Evolutionary conservation across 2,113 vertebrate species (phyloP).

Genomic region (Sapajus apella): DNA sequence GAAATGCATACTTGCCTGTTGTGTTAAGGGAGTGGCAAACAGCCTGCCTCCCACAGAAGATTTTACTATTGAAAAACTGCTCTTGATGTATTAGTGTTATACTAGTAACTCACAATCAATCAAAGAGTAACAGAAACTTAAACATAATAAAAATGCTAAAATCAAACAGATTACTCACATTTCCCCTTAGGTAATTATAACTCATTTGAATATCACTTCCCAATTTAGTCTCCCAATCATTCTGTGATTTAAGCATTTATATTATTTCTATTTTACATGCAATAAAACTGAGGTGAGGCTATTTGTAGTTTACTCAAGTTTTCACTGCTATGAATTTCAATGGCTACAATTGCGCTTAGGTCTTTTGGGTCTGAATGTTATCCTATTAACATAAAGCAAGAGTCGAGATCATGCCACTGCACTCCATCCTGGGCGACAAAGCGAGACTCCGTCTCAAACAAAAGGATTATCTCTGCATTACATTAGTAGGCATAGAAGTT

Average conservation of each 20-base stretch:
- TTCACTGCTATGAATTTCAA: not conserved
- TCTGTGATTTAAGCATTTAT: not conserved
- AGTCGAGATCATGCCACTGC: too few species aligned
- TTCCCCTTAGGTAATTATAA: not conserved
- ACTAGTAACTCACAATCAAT: not conserved
- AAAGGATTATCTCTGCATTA: not conserved
- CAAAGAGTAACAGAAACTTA: not conserved
- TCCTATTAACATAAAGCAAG: not conserved
- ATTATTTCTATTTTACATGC: not conserved
- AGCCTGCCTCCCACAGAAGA: not conserved
- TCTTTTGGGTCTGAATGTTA: slow-evolving; percentile 4
- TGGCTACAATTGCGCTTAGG: not conserved
- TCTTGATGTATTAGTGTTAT: not conserved
- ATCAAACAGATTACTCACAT: not conserved
- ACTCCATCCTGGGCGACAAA: too few species aligned
- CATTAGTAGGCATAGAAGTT: not conserved
- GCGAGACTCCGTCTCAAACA: too few species aligned
- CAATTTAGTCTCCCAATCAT: not conserved
- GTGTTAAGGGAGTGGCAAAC: not conserved
- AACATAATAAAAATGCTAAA: slow-evolving; percentile 32
- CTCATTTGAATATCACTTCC: slow-evolving; percentile 9
- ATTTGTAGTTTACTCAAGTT: not conserved
- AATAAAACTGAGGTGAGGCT: not conserved
- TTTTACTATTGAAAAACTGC: not conserved
- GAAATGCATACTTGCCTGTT: not conserved